Evolutionary conservation across 2,888 invertebrate species (phyloP), one percentile per base, ranked within the genome.

Genomic region (Pheosia gnoma): DNA sequence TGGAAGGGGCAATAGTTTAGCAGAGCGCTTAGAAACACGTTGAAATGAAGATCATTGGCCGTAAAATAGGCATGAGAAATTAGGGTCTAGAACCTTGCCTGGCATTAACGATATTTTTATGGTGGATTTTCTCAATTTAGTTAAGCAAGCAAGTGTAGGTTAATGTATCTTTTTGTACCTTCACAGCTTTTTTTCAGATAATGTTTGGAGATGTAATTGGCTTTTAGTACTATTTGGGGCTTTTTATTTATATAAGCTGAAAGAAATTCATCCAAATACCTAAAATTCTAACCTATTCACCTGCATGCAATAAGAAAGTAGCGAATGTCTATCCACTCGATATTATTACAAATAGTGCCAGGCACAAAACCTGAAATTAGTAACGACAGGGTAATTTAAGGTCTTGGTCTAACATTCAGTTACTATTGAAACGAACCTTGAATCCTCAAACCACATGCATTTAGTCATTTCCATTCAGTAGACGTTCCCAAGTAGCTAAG

Each of bases 1-100:
- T 62, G 41, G 37, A 55, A 53, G 52, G n/a, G n/a, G 53, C 36
- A 11, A 37, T 53, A 53, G 53, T 37, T 55, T n/a, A 55, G 39
- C 55, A n/a, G 39, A 37, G 4, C 37, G 39, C 39, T 55, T 55
- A 55, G 25, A 36, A 37, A 53, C 10, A 53, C 52, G 36, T 10
- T 11, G 37, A 11, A 53, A 38, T 10, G n/a, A 53, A 53, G 10
- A 53, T 37, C 53, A 8, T 51, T 51, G 51, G 25, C 25, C 25
- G 51, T 51, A 51, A 53, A 53, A 53, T 53, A 53, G 53, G 37
- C 53, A 53, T 37, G 37, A 37, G 37, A 36, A 52, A 53, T 53
- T 53, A 51, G 25, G 51, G 51, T 51, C 47, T 51, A 25, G 51
- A 8, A 51, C 13, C 25, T 51, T 51, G 3, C 7, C 51, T 25